These are phyloP conservation scores for Margaritifera margaritifera DNA, from an alignment of 2,888 invertebrate species.

Conservation along the genomic window DNA sequence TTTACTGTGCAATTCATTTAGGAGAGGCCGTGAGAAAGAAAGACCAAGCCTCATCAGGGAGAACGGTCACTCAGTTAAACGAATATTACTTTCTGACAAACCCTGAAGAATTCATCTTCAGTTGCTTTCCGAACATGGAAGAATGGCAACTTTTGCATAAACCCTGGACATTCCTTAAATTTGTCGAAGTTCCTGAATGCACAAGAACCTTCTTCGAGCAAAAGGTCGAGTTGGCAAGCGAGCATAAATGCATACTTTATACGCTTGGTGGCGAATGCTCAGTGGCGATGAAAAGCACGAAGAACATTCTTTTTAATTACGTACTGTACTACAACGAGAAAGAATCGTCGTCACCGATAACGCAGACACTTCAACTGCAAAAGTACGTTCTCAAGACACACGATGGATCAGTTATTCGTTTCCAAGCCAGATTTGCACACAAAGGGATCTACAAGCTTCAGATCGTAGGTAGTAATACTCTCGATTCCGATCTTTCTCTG, in stretches of 20 bases:
- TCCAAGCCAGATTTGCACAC: too few relatives aligned
- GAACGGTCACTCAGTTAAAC: slow-evolving; percentile 18
- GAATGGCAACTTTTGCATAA: slow-evolving; percentile 25
- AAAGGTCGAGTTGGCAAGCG: slow-evolving; percentile 17
- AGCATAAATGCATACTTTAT: slow-evolving; percentile 1
- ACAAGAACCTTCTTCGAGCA: slow-evolving; percentile 16
- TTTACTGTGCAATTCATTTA: not conserved
- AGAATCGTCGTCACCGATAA: too few relatives aligned
- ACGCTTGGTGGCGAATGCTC: too few relatives aligned
- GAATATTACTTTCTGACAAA: slow-evolving; percentile 36
- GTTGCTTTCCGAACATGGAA: slow-evolving; percentile 16
- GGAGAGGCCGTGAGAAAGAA: slow-evolving; percentile 30
- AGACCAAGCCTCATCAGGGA: slow-evolving; percentile 21
- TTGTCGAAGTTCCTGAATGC: slow-evolving; percentile 25
- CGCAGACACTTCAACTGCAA: too few relatives aligned
- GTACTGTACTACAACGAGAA: too few relatives aligned
- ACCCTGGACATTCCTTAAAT: slow-evolving; percentile 30
- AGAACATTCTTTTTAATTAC: too few relatives aligned
- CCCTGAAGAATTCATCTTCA: slow-evolving; percentile 26
- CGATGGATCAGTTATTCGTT: too few relatives aligned
- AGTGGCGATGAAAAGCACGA: too few relatives aligned
- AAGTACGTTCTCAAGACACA: too few relatives aligned
- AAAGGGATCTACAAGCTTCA: too few relatives aligned
- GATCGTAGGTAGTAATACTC: too few relatives aligned
- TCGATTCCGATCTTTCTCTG: too few relatives aligned